Evolutionary conservation across 2,113 vertebrate species (phyloP).

Genomic region (Engraulis encrasicolus): DNA sequence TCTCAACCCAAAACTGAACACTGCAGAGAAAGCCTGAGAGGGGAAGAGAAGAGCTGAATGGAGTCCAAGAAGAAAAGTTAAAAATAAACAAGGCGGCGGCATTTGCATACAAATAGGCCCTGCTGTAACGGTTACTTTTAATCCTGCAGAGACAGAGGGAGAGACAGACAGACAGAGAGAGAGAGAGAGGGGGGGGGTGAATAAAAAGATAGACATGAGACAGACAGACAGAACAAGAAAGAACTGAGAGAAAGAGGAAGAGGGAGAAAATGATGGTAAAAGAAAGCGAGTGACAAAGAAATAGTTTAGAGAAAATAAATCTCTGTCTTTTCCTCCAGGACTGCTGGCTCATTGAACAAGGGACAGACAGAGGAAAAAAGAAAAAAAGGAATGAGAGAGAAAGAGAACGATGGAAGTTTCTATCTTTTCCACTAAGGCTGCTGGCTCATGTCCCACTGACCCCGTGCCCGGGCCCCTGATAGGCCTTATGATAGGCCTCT

Average conservation of each 20-base stretch:
- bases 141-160: neutral
- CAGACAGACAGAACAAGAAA: neutral
- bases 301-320: no score
- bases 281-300: no score
- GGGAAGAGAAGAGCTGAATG: neutral
- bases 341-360: no score
- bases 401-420: no score
- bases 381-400: no score
- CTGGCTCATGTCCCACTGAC: neutral
- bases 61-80: constrained; percentile 1
- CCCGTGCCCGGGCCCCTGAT: neutral
- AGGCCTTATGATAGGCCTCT: neutral
- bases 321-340: neutral
- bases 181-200: constrained; percentile 28
- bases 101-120: neutral
- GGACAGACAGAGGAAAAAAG: neutral
- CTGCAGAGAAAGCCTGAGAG: neutral
- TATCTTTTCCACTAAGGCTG: neutral
- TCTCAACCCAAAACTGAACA: neutral
- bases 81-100: neutral
- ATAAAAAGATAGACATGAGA: constrained; percentile 17
- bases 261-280: no score
- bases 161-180: constrained; percentile 10
- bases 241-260: neutral
- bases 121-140: constrained; percentile 14